Evolutionary conservation across 2,888 invertebrate species (phyloP).

Genomic region (Caenorhabditis macrosperma): DNA sequence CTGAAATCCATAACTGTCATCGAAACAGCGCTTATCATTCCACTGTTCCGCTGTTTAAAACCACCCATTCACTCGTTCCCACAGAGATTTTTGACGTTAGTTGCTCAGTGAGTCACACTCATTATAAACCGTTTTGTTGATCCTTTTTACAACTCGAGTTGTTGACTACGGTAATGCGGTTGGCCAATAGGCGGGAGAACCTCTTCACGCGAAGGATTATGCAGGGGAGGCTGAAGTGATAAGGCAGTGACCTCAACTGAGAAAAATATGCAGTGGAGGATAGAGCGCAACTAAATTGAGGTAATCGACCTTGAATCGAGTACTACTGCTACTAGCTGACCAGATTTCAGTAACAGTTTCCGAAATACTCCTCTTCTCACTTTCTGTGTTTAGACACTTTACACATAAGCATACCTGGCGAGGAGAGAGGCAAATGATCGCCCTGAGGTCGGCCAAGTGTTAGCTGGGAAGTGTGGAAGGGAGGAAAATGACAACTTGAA

Average conservation of each 20-base stretch:
- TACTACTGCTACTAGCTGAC: not conserved
- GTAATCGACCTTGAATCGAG: not conserved
- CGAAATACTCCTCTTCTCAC: conserved; percentile 22
- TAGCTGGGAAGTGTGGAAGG: not conserved
- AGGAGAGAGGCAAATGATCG: conserved; percentile 19
- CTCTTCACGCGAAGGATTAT: conserved; percentile 22
- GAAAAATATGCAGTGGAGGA: not conserved
- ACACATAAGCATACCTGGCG: conserved; percentile 49
- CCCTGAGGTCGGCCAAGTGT: not conserved
- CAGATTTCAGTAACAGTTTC: conserved; percentile 17
- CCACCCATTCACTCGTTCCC: too few relatives aligned
- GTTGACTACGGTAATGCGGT: conserved; percentile 53
- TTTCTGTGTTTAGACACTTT: conserved; percentile 47
- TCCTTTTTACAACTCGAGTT: conserved; percentile 41
- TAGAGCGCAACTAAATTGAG: not conserved
- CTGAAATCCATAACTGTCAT: not conserved
- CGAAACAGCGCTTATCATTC: too few relatives aligned
- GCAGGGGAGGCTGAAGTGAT: conserved; percentile 30
- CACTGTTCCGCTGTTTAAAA: too few relatives aligned
- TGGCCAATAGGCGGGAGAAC: conserved; percentile 29
- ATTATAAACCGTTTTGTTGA: conserved; percentile 39
- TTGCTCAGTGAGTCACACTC: conserved; percentile 31
- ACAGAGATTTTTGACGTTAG: not conserved
- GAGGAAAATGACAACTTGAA: not conserved
- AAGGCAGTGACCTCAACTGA: conserved; percentile 21